phyloP scores from a whole-genome alignment of 1,140 invertebrate species.

The Arctopsyche grandis region DNA sequence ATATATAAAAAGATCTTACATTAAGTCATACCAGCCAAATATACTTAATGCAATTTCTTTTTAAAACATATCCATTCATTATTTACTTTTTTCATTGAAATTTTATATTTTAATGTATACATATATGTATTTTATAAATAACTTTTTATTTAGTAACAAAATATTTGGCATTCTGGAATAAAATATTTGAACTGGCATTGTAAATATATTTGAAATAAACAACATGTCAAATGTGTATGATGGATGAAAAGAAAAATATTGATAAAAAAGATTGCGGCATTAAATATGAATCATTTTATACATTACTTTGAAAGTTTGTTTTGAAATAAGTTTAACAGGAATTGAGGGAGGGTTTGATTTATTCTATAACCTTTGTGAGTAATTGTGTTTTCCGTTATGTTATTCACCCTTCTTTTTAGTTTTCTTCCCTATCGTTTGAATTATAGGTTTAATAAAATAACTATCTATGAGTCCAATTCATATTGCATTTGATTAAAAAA shows the following conservation, averaged over 20 bases:
- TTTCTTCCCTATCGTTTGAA: no score
- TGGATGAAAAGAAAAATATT: neutral
- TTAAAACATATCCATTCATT: neutral
- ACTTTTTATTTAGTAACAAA: no score
- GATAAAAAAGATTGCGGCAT: neutral
- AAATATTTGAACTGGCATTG: neutral
- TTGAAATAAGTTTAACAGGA: no score
- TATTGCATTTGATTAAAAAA: no score
- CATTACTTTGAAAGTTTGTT: no score
- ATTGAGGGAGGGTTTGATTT: no score
- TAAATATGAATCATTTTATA: neutral
- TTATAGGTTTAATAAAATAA: no score
- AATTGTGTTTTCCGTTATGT: no score
- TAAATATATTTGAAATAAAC: neutral
- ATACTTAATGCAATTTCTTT: neutral
- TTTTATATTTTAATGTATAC: neutral
- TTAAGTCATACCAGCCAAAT: constrained; percentile 16
- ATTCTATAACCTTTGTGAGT: no score
- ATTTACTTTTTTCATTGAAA: neutral
- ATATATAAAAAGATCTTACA: neutral
- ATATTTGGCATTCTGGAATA: no score
- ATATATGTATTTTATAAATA: neutral
- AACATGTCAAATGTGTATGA: neutral
- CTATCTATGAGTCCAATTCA: no score
- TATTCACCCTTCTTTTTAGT: no score